phyloP scores from a whole-genome alignment of 2,113 vertebrate genomes.

The Myrmophylax atrothorax region DNA sequence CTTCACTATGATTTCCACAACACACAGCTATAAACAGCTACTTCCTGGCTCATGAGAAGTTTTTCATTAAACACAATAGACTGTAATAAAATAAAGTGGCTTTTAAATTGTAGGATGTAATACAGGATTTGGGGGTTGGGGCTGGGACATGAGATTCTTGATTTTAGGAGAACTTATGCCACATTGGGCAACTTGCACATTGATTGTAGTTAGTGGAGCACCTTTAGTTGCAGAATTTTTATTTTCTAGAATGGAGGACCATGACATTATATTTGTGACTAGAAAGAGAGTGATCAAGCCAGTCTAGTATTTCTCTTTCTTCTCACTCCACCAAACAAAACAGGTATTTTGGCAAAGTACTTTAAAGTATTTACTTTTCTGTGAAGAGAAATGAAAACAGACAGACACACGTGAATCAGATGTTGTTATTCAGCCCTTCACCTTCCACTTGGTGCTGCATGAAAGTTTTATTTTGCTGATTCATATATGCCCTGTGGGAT shows the following conservation, averaged over 20 bases:
- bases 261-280: background rate
- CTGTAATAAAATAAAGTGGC: slow-evolving; percentile 52
- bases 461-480: background rate
- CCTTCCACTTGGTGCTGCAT: background rate
- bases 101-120: slow-evolving; percentile 61
- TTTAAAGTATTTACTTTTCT: slow-evolving; percentile 1
- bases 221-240: background rate
- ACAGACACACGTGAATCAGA: background rate
- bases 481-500: background rate
- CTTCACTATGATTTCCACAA: slow-evolving; percentile 72
- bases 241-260: background rate
- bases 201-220: background rate
- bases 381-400: background rate
- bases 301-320: background rate
- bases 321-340: background rate
- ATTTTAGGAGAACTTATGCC: background rate
- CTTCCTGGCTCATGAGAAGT: slow-evolving; percentile 65
- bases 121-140: background rate
- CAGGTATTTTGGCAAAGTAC: background rate
- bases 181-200: background rate
- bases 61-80: slow-evolving; percentile 71
- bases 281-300: background rate
- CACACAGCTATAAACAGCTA: slow-evolving; percentile 68
- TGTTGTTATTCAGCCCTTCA: background rate
- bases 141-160: background rate